Evolutionary conservation across 2,113 vertebrate species (phyloP).

Genomic region (Rhabdomys dilectus): DNA sequence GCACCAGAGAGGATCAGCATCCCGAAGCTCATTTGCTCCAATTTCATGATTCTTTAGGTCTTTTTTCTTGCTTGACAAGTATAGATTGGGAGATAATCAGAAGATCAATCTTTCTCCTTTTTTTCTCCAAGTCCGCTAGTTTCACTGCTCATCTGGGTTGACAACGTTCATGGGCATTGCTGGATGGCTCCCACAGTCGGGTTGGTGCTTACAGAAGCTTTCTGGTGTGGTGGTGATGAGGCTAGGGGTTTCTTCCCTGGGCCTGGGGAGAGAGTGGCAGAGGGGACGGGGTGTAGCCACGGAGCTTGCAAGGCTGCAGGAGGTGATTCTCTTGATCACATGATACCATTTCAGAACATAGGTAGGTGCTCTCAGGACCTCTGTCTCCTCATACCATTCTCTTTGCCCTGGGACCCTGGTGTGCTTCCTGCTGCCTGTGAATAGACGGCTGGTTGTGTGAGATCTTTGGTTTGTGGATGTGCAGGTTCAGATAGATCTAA

Average conservation of each 20-base stretch:
- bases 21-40: conserved; percentile 81
- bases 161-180: neutral
- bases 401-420: neutral
- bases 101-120: conserved; percentile 76
- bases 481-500: neutral
- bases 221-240: neutral
- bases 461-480: neutral
- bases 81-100: conserved; percentile 79
- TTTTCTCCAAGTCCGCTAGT: neutral
- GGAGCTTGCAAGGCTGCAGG: neutral
- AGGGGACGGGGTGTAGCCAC: neutral
- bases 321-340: accelerated
- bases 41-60: conserved; percentile 81
- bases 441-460: neutral
- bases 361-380: neutral
- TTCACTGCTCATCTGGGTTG: neutral
- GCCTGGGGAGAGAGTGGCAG: neutral
- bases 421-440: neutral
- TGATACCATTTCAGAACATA: too few species aligned
- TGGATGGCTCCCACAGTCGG: neutral
- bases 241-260: too few species aligned
- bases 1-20: conserved; percentile 47
- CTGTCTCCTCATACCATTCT: neutral
- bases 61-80: conserved; percentile 81
- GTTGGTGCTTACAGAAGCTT: neutral